Base-by-base conservation (phyloP, 2,888 invertebrate species). In the Muschampia plurimacula region DNA sequence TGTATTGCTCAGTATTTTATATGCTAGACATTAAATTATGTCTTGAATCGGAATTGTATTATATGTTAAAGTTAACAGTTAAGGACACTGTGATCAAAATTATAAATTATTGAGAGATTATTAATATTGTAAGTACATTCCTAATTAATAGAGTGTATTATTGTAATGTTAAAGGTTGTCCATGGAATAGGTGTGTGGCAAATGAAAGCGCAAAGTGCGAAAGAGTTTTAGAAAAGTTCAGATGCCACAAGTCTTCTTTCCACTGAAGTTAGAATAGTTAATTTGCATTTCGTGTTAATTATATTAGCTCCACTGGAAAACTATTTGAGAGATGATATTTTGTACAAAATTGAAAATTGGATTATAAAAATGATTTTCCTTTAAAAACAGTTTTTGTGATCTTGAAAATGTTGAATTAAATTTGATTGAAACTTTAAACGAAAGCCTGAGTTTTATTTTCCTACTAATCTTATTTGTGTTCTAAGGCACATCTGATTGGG, bases 41-140 rank as follows among this genome's bases (percentile, higher is more conserved):
- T 86, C 87, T 84, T 86, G 85, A 89, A 88, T 90, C 87, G 91
- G 91, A 91, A 91, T 93, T 93, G 92, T 93, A 91, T 89, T 87
- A 72, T 72, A 92, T 88, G 92, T 93, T 93, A 91, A 89, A 86
- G 85, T 92, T 93, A 91, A 93, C 92, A 93, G 92, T 93, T 91
- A 93, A 93, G 91, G 85, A 89, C 88, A 92, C 93, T 94, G 94
- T 94, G 93, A 94, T 94, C 92, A 90, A 93, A 93, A 93, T 94
- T 94, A 93, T 93, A 92, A 93, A 94, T 91, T 93, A 93, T 92
- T 93, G 92, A 94, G 92, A 94, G 93, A 93, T 93, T 94, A 92
- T 93, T 89, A 91, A 84, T 88, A 92, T 87, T 90, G 86, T 93
- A 93, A 91, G 90, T 91, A 94, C 93, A 94, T 93, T 93, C 93